Percentiles rank a stretch among this genome's conserved stretches.
phyloP scores from a whole-genome alignment of 2,888 invertebrate species.

The Exocentrus adspersus region DNA sequence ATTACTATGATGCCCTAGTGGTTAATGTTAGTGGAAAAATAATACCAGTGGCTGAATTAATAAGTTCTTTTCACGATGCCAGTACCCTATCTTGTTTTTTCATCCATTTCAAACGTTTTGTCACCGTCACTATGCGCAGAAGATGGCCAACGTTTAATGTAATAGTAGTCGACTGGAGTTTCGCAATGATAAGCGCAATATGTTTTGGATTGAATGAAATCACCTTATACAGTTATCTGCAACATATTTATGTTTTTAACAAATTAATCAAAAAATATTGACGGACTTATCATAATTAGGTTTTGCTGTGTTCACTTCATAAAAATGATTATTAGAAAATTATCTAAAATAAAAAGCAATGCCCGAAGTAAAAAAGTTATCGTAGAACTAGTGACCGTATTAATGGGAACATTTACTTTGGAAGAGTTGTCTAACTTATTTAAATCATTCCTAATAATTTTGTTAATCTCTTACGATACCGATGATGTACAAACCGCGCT shows the following conservation, averaged over 20 bases:
- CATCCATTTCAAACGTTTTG: background rate
- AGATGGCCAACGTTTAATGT: slow-evolving; percentile 11
- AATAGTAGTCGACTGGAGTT: slow-evolving; percentile 8
- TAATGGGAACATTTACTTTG: background rate
- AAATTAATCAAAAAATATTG: background rate
- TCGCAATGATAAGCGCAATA: background rate
- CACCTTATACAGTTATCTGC: slow-evolving; percentile 6
- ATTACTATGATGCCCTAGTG: background rate
- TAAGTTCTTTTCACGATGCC: background rate
- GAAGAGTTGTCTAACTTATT: slow-evolving; percentile 6
- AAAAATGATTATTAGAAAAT: slow-evolving; percentile 6
- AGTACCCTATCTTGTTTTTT: background rate
- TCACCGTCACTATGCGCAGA: background rate
- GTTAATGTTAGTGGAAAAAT: background rate
- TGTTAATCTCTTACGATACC: slow-evolving; percentile 1
- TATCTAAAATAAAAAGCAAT: background rate
- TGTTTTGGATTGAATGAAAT: slow-evolving; percentile 10
- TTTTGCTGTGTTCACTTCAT: slow-evolving; percentile 14
- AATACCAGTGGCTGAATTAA: background rate
- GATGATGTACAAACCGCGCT: background rate
- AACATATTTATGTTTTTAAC: slow-evolving; percentile 1
- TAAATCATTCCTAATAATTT: background rate
- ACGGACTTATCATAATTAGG: background rate
- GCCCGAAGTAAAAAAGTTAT: background rate
- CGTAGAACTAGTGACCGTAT: background rate